Conservation (phyloP, 2,888 invertebrate species). For the Caenorhabditis sp. region DNA sequence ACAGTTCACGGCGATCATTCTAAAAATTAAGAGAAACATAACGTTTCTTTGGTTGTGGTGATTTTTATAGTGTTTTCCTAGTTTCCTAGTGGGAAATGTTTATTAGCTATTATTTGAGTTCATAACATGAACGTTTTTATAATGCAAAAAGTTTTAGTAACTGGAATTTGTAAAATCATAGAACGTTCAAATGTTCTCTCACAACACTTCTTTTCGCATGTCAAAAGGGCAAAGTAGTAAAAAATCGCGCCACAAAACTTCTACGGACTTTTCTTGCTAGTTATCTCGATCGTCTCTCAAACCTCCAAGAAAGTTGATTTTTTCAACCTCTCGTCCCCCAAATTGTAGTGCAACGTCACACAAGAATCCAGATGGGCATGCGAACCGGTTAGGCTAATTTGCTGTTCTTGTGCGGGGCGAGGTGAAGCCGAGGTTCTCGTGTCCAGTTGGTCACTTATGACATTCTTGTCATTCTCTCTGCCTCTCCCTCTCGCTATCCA, state of each 20-base stretch:
- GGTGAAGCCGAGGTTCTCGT: slow-evolving; percentile 10
- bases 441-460: slow-evolving; percentile 26
- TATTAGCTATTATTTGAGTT: too few species aligned
- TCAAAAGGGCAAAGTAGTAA: neutral
- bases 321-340: too few species aligned
- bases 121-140: too few species aligned
- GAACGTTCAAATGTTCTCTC: neutral
- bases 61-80: too few species aligned
- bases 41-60: neutral
- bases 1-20: slow-evolving; percentile 53
- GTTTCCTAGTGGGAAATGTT: too few species aligned
- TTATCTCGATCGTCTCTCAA: too few species aligned
- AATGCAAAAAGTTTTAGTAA: too few species aligned
- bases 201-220: neutral
- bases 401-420: slow-evolving; percentile 5
- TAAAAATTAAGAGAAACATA: slow-evolving; percentile 18
- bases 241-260: neutral
- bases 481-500: slow-evolving; percentile 29
- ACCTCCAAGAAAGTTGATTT: too few species aligned
- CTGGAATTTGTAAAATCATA: neutral
- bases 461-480: slow-evolving; percentile 6
- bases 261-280: too few species aligned
- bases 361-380: slow-evolving; percentile 6
- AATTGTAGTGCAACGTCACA: slow-evolving; percentile 21
- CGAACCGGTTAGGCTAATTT: slow-evolving; percentile 34